Base-by-base conservation (phyloP, 2,888 invertebrate genomes). In the Epistrophe grossulariae region DNA sequence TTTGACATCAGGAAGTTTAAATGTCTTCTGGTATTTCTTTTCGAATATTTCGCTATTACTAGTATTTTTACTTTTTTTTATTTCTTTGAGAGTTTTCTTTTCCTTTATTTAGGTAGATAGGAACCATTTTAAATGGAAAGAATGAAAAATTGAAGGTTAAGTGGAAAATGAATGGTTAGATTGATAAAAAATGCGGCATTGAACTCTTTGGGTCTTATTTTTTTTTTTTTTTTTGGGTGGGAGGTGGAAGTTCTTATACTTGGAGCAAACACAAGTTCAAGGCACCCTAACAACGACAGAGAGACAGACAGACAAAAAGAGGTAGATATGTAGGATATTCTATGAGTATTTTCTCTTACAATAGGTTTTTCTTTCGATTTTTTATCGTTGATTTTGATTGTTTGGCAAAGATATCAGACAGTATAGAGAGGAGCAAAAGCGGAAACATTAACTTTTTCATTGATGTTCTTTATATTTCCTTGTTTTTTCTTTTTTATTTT, bases 101-200 rank as follows among this genome's bases (percentile, higher is more conserved):
- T 35, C 7, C 9, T 35, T 35, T n/a, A 5, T 24, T 11, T 6
- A 7, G 8, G n/a, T 10, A 7, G 8, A 35, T 10, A 40, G 24
- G 31, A 35, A 40, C 43, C 6, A 43, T 17, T 24, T 24, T 19
- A n/a, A n/a, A 31, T 17, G 31, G 70, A 45, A 68, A 59, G 64
- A 71, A 71, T 82, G 73, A 79, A 79, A 64, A 66, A 82, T 85
- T 85, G 82, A 85, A 85, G 85, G 85, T 85, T 85, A 85, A 85
- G 74, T 82, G 78, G 82, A 64, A 79, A 85, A 71, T 78, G 78
- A 85, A 85, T 59, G 78, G 82, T 82, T 85, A 82, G 85, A 85
- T 85, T 82, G 85, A 85, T 85, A 85, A 70, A 78, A n/a, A 55
- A 74, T 80, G 64, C 74, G 80, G 73, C 80, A 80, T 64, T 74